These are phyloP conservation scores for Gymnoscopelus microlampas DNA, from an alignment of 2,797 vertebrate species.

Conservation along the genomic window DNA sequence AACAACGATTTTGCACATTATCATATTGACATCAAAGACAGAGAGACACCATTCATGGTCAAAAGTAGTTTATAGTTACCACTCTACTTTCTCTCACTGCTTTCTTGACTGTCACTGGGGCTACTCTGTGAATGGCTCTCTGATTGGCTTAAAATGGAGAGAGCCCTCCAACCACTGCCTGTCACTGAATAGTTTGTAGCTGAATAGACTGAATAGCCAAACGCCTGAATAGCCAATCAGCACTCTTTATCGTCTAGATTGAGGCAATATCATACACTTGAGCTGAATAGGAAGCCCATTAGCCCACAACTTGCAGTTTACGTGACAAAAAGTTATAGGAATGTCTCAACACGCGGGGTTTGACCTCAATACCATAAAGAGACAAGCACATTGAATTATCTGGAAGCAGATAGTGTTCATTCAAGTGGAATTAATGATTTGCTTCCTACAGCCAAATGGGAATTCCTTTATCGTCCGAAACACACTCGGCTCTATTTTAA, in stretches of 20 bases:
- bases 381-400: constrained; percentile 1
- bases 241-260: constrained; percentile 48
- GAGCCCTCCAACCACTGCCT: constrained; percentile 61
- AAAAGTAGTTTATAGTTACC: too few relatives aligned
- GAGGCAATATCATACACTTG: constrained; percentile 40
- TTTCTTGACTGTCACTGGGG: constrained; percentile 59
- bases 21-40: constrained; percentile 41
- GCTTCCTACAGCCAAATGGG: constrained; percentile 3
- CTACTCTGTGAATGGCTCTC: constrained; percentile 56
- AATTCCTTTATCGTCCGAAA: background rate
- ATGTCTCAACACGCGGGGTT: background rate
- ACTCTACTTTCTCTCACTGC: constrained; percentile 31
- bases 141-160: constrained; percentile 69
- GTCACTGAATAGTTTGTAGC: constrained; percentile 15
- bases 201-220: constrained; percentile 47
- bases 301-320: constrained; percentile 24
- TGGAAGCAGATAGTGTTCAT: constrained; percentile 1
- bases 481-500: background rate
- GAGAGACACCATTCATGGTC: too few relatives aligned
- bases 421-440: background rate
- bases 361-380: background rate
- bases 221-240: constrained; percentile 62
- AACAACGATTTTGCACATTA: too few relatives aligned
- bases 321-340: constrained; percentile 10
- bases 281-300: constrained; percentile 15